Percentiles rank a stretch among this genome's conserved stretches.
phyloP scores from a whole-genome alignment of 2,113 vertebrate genomes.

The Calcarius ornatus region DNA sequence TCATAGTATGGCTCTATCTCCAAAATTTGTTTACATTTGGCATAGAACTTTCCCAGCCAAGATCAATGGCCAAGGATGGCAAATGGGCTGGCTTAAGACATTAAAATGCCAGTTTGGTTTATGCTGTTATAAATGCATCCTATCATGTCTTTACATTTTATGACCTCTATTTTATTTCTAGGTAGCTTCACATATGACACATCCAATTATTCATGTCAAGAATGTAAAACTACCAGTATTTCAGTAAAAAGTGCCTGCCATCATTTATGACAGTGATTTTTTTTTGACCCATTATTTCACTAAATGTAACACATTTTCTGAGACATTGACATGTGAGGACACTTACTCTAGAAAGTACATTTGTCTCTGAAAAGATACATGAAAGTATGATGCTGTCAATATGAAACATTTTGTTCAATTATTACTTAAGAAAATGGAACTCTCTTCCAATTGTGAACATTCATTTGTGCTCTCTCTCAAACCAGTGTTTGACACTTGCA shows the following conservation, averaged over 20 bases:
- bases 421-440: background rate
- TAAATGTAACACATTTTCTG: conserved; percentile 28
- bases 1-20: background rate
- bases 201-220: conserved; percentile 70
- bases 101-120: conserved; percentile 74
- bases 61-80: conserved; percentile 18
- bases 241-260: conserved; percentile 40
- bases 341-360: background rate
- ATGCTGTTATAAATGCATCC: conserved; percentile 70
- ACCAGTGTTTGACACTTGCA: background rate
- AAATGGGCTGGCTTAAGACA: conserved; percentile 56
- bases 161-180: conserved; percentile 68
- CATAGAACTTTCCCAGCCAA: background rate
- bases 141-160: conserved; percentile 74
- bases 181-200: conserved; percentile 68
- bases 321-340: conserved; percentile 9
- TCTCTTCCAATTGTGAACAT: background rate
- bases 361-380: background rate
- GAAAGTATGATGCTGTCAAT: background rate
- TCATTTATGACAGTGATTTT: conserved; percentile 20
- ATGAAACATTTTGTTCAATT: background rate
- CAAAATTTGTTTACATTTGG: background rate
- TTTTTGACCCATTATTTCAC: conserved; percentile 30
- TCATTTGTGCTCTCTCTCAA: background rate
- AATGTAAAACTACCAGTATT: conserved; percentile 65